These are phyloP conservation scores for Trichomalopsis sarcophagae DNA, from an alignment of 1,140 invertebrate species.

Conservation along the genomic window DNA sequence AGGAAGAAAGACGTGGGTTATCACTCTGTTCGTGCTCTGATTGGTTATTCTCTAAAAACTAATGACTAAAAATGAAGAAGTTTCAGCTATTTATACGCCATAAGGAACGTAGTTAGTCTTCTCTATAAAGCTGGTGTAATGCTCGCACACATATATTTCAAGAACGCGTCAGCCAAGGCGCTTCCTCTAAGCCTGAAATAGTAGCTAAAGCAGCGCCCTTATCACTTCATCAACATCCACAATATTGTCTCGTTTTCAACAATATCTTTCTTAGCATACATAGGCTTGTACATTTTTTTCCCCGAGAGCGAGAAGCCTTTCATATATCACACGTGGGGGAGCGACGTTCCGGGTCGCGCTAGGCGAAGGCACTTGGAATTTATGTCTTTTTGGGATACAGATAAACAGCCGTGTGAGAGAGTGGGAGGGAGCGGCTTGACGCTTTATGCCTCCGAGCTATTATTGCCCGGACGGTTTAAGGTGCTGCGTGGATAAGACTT, in stretches of 20 bases:
- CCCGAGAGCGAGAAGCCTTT: background rate
- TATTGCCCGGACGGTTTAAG: slow-evolving; percentile 25
- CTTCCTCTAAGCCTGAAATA: background rate
- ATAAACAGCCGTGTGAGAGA: slow-evolving; percentile 7
- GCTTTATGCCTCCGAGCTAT: slow-evolving; percentile 36
- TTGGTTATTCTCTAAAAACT: no score
- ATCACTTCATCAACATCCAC: background rate
- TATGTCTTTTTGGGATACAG: slow-evolving; percentile 44
- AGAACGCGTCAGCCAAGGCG: background rate
- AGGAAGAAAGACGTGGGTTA: no score
- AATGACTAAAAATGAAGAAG: background rate
- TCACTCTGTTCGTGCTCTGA: no score
- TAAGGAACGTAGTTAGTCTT: no score
- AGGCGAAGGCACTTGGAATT: slow-evolving; percentile 25
- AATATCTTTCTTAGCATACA: slow-evolving; percentile 14
- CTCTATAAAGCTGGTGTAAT: background rate
- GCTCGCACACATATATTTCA: background rate
- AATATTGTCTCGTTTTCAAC: slow-evolving; percentile 16
- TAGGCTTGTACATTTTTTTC: background rate
- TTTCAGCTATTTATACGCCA: no score
- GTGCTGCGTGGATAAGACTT: background rate
- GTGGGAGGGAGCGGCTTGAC: background rate
- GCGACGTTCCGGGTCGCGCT: background rate
- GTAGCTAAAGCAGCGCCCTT: background rate
- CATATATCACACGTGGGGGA: slow-evolving; percentile 21